Conservation (phyloP, 1,140 invertebrate genomes). For the Nymphalis io region DNA sequence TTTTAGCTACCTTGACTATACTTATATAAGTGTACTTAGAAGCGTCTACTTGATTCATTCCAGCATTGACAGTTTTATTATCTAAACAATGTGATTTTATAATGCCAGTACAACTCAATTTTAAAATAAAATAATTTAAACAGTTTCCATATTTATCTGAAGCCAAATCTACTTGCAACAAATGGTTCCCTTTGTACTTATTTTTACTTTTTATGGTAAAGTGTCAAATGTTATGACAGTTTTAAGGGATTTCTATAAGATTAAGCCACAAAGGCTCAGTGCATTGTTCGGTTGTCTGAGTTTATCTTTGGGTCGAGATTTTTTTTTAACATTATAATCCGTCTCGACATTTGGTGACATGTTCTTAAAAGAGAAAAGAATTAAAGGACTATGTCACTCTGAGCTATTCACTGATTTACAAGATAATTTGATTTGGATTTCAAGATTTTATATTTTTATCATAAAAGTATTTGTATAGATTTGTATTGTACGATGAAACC, state of each 20-base stretch:
- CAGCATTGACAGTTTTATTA: no score
- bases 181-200: not conserved
- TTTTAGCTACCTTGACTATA: no score
- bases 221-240: conserved; percentile 48
- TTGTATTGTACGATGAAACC: no score
- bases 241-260: conserved; percentile 36
- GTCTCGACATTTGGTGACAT: conserved; percentile 18
- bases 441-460: no score
- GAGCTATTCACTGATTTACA: no score
- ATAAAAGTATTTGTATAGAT: no score
- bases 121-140: conserved; percentile 2
- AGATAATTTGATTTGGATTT: no score
- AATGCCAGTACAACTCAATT: not conserved
- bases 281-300: conserved; percentile 7
- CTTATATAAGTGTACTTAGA: no score
- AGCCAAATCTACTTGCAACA: not conserved
- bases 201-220: conserved; percentile 15
- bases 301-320: conserved; percentile 4
- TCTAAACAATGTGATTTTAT: no score
- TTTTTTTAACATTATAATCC: conserved; percentile 27
- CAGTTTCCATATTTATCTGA: not conserved
- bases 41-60: no score
- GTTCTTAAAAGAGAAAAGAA: not conserved
- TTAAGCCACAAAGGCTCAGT: conserved; percentile 8
- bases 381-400: not conserved